Evolutionary conservation across 2,888 invertebrate species (phyloP).

Genomic region (Latrodectus hesperus): DNA sequence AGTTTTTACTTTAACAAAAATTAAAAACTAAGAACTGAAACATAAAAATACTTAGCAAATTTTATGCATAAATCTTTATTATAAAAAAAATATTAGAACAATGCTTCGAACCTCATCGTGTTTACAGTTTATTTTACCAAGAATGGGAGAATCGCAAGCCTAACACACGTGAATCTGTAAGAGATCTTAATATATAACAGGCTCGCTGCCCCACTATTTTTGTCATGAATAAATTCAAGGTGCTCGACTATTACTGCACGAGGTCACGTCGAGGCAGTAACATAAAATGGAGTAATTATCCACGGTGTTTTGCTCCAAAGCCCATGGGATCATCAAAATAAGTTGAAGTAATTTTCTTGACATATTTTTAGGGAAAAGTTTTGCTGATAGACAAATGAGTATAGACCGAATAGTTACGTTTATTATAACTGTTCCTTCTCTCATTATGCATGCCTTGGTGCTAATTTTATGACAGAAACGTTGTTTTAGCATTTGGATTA

Average conservation of each 20-base stretch:
- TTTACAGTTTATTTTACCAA: no score
- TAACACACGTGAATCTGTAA: no score
- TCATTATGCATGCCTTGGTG: constrained; percentile 44
- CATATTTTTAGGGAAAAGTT: constrained; percentile 19
- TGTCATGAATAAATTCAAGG: no score
- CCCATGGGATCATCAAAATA: constrained; percentile 12
- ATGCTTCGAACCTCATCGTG: no score
- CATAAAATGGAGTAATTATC: constrained; percentile 33
- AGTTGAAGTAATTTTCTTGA: constrained; percentile 29
- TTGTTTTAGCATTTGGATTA: constrained; percentile 28
- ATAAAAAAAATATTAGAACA: no score
- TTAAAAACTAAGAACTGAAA: no score
- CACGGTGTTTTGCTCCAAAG: neutral
- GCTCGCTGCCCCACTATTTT: no score
- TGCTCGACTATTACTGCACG: neutral
- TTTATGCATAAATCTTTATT: no score
- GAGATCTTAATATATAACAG: no score
- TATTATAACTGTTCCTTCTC: constrained; percentile 44
- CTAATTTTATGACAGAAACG: constrained; percentile 44
- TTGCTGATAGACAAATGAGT: neutral
- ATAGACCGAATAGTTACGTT: constrained; percentile 4
- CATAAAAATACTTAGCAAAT: no score
- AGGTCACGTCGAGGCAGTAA: constrained; percentile 24
- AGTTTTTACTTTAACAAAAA: no score
- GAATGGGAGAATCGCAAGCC: no score